These are phyloP conservation scores for Myoxocephalus aenaeus DNA, from an alignment of 2,797 vertebrate species.

Conservation along the genomic window DNA sequence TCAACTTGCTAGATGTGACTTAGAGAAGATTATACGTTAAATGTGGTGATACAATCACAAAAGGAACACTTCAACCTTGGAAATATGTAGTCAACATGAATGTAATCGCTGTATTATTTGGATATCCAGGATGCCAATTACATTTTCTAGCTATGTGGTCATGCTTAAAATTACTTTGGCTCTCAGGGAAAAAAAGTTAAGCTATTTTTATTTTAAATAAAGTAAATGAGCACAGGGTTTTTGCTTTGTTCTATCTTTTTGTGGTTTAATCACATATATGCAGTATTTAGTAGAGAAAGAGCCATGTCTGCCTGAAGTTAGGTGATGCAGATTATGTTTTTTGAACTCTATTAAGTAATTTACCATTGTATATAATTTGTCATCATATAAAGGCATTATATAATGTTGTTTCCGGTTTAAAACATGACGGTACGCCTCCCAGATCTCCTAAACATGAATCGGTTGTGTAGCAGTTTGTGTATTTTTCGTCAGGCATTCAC, in stretches of 20 bases:
- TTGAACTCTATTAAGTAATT: neutral
- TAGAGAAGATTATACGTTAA: neutral
- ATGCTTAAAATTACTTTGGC: neutral
- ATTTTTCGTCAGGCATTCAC: slow-evolving; percentile 74
- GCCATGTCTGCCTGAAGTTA: neutral
- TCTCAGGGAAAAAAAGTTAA: neutral
- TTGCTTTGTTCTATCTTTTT: neutral
- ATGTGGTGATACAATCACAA: neutral
- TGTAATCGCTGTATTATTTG: neutral
- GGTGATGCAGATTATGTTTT: too few species aligned
- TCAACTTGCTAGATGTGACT: neutral
- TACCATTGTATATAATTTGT: neutral
- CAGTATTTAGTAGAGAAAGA: neutral
- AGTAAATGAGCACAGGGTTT: neutral
- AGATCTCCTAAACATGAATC: neutral
- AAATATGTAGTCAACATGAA: neutral
- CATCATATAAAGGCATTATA: neutral
- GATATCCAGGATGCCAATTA: neutral
- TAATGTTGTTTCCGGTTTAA: neutral
- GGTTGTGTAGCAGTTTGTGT: slow-evolving; percentile 6
- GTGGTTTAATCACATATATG: neutral
- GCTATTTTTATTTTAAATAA: neutral
- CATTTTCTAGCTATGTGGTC: neutral
- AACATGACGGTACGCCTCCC: neutral
- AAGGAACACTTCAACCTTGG: neutral